Base-by-base conservation (phyloP, 2,113 vertebrate species). In the Mastomys natalensis region DNA sequence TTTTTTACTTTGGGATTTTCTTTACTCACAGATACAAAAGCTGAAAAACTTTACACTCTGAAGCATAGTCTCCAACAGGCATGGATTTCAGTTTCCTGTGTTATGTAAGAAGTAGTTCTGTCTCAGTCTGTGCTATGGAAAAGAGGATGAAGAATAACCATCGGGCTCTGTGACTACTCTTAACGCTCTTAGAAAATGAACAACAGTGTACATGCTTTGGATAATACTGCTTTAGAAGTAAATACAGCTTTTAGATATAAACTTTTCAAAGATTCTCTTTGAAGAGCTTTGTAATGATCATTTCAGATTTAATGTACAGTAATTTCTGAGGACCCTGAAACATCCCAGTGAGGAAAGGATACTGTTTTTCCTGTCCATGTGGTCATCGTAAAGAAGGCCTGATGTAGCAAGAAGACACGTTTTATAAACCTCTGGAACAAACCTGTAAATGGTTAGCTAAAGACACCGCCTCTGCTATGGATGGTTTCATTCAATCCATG, bases 401-500 rank as follows among this genome's bases (percentile, higher is more conserved):
- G 16, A 80, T 88, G 74, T 60, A 94, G 0, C 0, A 93, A 48
- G 88, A 90, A 51, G 87, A 92, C 2, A 0, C 1, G 66, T 92
- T 96, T 90, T 31, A 64, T n/a, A 74, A 77, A 72, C 87, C 62
- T 85, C n/a, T 24, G 77, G 53, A 84, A 78, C 5, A 80, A 31
- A 66, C 84, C 7, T 51, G 82, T 45, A 29, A 43, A 45, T 9
- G 22, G 96, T 99, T 99, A 99, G 97, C 99, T 99, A 97, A 99
- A 99, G 96, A 99, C 97, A 72, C 99, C 99, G 78, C 99, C 99
- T 98, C 99, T 99, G 95, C 99, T 98, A 91, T 99, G 99, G 89
- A 99, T 98, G 64, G 98, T 99, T 96, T 99, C 99, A 0, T 99
- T 99, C 95, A 99, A 98, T 37, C 99, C 99, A 0, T 99, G 99